A percentile compares a stretch with the other conserved stretches of the same genome.
phyloP scores from a whole-genome alignment of 2,797 vertebrate genomes.

The Microchirus variegatus region DNA sequence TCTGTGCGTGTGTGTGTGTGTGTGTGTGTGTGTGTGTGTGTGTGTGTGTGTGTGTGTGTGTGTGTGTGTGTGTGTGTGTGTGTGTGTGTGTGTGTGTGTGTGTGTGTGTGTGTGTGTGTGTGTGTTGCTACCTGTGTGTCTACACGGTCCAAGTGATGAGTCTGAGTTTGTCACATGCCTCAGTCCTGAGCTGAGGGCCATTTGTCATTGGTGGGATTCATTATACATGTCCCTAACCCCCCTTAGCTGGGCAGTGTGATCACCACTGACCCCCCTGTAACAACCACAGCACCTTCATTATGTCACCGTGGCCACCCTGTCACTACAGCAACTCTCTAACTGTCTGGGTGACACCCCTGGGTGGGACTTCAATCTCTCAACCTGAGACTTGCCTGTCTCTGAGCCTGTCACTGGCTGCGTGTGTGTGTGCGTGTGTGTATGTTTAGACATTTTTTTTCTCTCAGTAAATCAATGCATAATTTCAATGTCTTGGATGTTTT shows the following conservation, averaged over 20 bases:
- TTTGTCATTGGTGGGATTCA: conserved; percentile 99
- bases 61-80: conserved; percentile 10
- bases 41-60: conserved; percentile 10
- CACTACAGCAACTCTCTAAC: conserved; percentile 94
- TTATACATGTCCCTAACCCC: conserved; percentile 87
- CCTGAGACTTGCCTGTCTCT: conserved; percentile 77
- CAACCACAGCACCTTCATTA: conserved; percentile 99
- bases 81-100: conserved; percentile 16
- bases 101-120: conserved; percentile 9
- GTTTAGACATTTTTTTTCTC: conserved; percentile 2
- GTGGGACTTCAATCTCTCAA: conserved; percentile 85
- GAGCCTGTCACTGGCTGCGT: conserved; percentile 52
- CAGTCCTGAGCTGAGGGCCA: conserved; percentile 90
- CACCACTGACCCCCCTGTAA: conserved; percentile 96
- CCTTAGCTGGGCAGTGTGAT: conserved; percentile 90
- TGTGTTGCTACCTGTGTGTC: conserved; percentile 12
- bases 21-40: conserved; percentile 10
- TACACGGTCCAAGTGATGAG: conserved; percentile 78
- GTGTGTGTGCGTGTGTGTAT: conserved; percentile 27
- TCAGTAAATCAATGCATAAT: neutral
- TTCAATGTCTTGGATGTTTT: neutral
- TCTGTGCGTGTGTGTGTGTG: neutral
- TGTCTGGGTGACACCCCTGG: conserved; percentile 93
- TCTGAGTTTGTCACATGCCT: conserved; percentile 97
- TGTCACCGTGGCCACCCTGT: conserved; percentile 95